phyloP scores from a whole-genome alignment of 1,140 invertebrate genomes.

The Formica selysi region DNA sequence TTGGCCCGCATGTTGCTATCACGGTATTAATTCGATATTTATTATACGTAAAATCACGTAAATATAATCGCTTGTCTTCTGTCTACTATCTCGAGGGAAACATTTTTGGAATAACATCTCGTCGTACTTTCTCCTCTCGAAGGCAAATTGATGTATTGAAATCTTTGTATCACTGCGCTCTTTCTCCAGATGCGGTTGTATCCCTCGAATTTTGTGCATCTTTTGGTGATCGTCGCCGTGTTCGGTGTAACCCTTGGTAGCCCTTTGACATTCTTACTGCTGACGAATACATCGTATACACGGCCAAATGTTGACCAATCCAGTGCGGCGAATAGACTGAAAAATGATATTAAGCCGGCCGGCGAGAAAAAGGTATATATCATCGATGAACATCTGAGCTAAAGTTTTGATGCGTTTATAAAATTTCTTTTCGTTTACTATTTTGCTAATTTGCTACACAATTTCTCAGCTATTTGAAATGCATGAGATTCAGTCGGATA shows the following conservation, averaged over 20 bases:
- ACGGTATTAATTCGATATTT: neutral
- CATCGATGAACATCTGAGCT: neutral
- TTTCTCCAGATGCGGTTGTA: conserved; percentile 20
- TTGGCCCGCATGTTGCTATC: neutral
- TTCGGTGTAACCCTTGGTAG: neutral
- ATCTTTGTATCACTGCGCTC: neutral
- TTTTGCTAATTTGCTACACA: neutral
- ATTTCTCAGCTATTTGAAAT: neutral
- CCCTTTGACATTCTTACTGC: neutral
- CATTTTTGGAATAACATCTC: neutral
- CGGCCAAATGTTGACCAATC: neutral
- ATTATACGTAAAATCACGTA: neutral
- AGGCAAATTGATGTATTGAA: neutral
- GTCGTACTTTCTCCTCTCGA: neutral
- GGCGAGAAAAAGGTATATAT: conserved; percentile 9
- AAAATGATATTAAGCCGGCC: neutral
- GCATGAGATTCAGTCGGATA: neutral
- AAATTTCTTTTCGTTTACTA: neutral
- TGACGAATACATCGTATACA: conserved; percentile 28
- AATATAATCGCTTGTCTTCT: neutral
- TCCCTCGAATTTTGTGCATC: neutral
- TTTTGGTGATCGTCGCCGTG: conserved; percentile 5
- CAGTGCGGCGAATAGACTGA: neutral
- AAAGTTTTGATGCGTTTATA: neutral
- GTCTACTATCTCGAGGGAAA: neutral